Evolutionary conservation across 2,113 vertebrate species (phyloP).

Genomic region (Raja brachyura): DNA sequence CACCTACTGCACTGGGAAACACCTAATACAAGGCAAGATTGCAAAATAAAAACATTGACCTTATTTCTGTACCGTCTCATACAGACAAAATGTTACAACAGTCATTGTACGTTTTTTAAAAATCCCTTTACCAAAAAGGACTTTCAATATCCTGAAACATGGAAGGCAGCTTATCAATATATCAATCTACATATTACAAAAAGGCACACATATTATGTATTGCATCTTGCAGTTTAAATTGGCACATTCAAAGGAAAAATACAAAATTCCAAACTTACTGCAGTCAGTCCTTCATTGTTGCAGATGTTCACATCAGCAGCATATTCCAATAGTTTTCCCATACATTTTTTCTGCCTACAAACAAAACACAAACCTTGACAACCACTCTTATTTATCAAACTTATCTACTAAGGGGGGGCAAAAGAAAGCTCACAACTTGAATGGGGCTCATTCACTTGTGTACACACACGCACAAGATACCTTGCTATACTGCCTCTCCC

Average conservation of each 20-base stretch:
- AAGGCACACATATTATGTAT: not conserved
- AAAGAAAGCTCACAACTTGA: not conserved
- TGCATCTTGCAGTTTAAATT: not conserved
- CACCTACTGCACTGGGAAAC: not conserved
- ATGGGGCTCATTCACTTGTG: not conserved
- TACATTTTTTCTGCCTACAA: constrained; percentile 94
- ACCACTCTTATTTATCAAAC: not conserved
- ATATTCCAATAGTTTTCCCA: constrained; percentile 90
- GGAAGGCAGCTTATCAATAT: not conserved
- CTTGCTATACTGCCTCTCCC: not conserved
- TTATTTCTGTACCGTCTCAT: not conserved
- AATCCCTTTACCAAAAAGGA: not conserved
- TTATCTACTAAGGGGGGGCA: not conserved
- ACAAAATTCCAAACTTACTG: constrained; percentile 66
- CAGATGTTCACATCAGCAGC: constrained; percentile 98
- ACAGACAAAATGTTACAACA: not conserved
- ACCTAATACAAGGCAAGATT: not conserved
- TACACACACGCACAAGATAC: not conserved
- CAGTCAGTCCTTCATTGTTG: constrained; percentile 96
- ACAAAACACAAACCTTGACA: constrained; percentile 13
- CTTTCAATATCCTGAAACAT: not conserved
- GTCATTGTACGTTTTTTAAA: not conserved
- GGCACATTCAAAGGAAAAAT: not conserved
- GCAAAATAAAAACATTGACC: not conserved
- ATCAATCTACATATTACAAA: not conserved